Percentiles rank a stretch among this genome's conserved stretches.
phyloP scores from a whole-genome alignment of 2,888 invertebrate species.

The Marronus borbonicus region DNA sequence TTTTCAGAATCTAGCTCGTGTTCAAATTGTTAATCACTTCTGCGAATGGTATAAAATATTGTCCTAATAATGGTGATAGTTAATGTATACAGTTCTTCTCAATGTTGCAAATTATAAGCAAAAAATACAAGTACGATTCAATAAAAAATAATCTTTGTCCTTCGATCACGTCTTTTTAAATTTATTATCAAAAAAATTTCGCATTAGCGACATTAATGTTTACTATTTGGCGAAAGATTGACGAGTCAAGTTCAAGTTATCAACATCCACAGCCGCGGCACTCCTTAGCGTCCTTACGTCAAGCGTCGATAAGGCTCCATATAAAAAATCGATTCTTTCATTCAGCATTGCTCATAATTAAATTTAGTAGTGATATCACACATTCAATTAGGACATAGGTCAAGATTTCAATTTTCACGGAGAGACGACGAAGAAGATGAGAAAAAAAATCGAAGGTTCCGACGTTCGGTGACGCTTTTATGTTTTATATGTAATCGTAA shows the following conservation, averaged over 20 bases:
- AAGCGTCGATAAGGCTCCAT: constrained; percentile 7
- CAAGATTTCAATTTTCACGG: constrained; percentile 44
- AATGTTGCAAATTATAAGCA: neutral
- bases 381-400: constrained; percentile 42
- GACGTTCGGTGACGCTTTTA: constrained; percentile 25
- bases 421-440: neutral
- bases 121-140: neutral
- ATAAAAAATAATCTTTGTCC: neutral
- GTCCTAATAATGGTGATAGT: too few relatives aligned
- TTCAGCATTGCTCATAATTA: constrained; percentile 39
- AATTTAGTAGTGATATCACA: constrained; percentile 41
- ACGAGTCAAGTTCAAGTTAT: constrained; percentile 34
- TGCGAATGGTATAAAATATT: too few relatives aligned
- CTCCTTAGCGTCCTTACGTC: neutral
- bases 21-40: too few relatives aligned
- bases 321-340: constrained; percentile 9
- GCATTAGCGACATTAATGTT: constrained; percentile 31
- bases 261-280: neutral
- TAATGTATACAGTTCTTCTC: neutral
- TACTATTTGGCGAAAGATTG: constrained; percentile 36
- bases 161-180: constrained; percentile 19
- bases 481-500: constrained; percentile 37
- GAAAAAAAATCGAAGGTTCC: constrained; percentile 1
- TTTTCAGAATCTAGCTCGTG: too few relatives aligned
- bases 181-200: constrained; percentile 29